Base-by-base conservation (phyloP, 1,140 invertebrate genomes). In the Littorina saxatilis region DNA sequence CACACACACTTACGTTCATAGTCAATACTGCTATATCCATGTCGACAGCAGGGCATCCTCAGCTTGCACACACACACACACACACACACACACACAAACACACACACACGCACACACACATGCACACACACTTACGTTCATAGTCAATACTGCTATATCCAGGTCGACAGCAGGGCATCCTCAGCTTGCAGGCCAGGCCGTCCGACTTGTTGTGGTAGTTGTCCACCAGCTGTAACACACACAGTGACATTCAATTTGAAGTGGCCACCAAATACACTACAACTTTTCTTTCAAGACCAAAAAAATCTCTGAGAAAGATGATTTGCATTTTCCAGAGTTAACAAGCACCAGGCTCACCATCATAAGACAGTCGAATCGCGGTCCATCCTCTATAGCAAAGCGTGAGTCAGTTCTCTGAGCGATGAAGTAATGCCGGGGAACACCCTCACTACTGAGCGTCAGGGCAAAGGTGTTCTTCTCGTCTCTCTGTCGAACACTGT, bases 361-460 rank as follows among this genome's bases (percentile, higher is more conserved):
- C 85, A 93, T 93, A 17, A 94, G 87, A 82, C 90, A 92, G 58
- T 92, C 89, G 90, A 94, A 94, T 61, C 91, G 89, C n/a, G 92
- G 92, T 29, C 93, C 93, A 87, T 93, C 92, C 74, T 93, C 92
- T 73, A 94, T 93, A 17, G 90, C 91, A 74, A 85, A 87, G 68
- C 91, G 87, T 35, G 88, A 86, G 73, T 87, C 82, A 84, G 52
- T 84, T 80, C 82, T 82, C 79, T 91, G 88, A 82, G 92, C 91
- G 74, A 94, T 92, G 73, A 92, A 92, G 80, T 94, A 94, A 84
- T 94, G 93, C 43, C 93, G 90, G n/a, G 92, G 87, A 37, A 87
- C 83, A 9, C 83, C 83, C 66, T 91, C 86, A 84, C 87, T 92
- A 79, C 93, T 93, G 5, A 94, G 76, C 55, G 92, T 93, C 15